Base-by-base conservation (phyloP, 2,797 vertebrate genomes). In the Momotus momota region DNA sequence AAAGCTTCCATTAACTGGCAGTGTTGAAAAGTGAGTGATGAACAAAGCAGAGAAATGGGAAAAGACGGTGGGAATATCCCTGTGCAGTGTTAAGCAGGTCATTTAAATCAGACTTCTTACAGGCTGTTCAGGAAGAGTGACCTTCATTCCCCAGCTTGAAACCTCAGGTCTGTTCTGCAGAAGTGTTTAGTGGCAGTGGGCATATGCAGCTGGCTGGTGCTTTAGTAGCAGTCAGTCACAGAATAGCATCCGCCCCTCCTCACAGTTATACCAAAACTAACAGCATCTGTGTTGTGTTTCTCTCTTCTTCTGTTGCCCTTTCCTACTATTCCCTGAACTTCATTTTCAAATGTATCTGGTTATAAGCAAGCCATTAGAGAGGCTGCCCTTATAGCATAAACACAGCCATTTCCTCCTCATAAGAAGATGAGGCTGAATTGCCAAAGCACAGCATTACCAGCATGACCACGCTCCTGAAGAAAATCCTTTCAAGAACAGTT, bases 171-270 rank as follows among this genome's bases (percentile, higher is more conserved):
- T 52, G 31, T 29, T 61, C 60, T 41, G 43, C 38, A 48, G 61
- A 61, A 73, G 13, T 3, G 19, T n/a, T 58, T 11, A 43, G 26
- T 6, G 49, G 17, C 18, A 43, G 35, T 0, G 0, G 43, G 31
- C 77, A 54, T 3, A 7, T 5, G 5, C 65, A 51, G 69, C 15
- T 19, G 14, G 52, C 58, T 40, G 33, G 19, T n/a, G 35, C 29
- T 6, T 4, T 5, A 62, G 12, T 3, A 41, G 81, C 33, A 9
- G 31, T 17, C n/a, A 12, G 31, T 23, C 58, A 40, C 33, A 41
- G 49, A 14, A 27, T 1, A 35, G 45, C 35, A 77, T 26, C 31
- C 16, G 21, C 46, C 26, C 31, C 64, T 66, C 38, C 58, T 49
- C 73, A 61, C 69, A 70, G 23, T 23, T 54, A 14, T 33, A 49